Evolutionary conservation across 1,140 invertebrate genomes (phyloP).

Genomic region (Drosophila serrata): DNA sequence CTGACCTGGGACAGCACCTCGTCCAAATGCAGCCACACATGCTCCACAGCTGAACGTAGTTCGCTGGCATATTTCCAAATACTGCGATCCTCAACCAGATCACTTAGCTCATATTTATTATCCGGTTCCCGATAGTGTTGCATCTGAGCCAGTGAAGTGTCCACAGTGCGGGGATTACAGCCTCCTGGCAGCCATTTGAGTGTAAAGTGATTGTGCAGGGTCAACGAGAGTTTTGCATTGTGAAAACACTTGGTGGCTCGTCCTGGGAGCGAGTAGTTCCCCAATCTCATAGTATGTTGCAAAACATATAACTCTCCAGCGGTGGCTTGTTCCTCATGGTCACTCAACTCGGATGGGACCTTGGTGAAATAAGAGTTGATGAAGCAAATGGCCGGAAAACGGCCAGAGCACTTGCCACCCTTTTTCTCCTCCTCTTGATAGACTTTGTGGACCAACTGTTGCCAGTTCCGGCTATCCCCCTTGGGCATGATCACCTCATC

Average conservation of each 20-base stretch:
- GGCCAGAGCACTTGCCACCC: conserved; percentile 19
- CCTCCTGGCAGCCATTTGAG: conserved; percentile 46
- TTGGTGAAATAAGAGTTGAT: conserved; percentile 67
- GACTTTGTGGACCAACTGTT: conserved; percentile 45
- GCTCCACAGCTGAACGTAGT: conserved; percentile 43
- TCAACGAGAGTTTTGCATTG: conserved; percentile 53
- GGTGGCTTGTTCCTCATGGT: conserved; percentile 61
- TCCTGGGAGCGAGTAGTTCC: conserved; percentile 46
- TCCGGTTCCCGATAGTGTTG: conserved; percentile 74
- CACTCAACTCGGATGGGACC: conserved; percentile 31
- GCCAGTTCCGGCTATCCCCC: conserved; percentile 85
- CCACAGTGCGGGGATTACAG: conserved; percentile 35
- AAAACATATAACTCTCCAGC: conserved; percentile 64
- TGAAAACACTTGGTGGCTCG: conserved; percentile 75
- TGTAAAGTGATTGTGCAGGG: conserved; percentile 72
- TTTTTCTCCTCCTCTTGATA: not conserved
- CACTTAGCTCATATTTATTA: conserved; percentile 20
- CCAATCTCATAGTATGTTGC: conserved; percentile 63
- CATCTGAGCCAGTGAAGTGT: conserved; percentile 49
- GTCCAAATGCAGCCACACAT: conserved; percentile 61
- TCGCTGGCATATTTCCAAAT: conserved; percentile 57
- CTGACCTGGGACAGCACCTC: conserved; percentile 34
- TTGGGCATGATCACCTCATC: conserved; percentile 91
- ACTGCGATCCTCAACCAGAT: conserved; percentile 59
- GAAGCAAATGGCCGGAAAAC: conserved; percentile 52